Percentiles rank a stretch among this genome's conserved stretches.
Evolutionary conservation across 2,888 invertebrate genomes (phyloP).

Genomic region (Tiliacea aurago): DNA sequence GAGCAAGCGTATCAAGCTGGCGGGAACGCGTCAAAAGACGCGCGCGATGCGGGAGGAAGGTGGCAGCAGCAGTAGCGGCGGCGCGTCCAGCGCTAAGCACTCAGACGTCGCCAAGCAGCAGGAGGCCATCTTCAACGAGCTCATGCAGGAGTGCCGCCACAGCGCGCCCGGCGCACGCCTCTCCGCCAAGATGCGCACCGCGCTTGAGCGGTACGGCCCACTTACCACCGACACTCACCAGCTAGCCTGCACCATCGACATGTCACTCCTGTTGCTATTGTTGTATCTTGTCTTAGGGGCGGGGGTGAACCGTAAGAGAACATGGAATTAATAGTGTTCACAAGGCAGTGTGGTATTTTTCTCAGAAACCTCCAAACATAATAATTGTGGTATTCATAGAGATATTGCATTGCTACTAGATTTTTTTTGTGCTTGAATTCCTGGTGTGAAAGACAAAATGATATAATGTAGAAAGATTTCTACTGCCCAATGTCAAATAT

Average conservation of each 20-base stretch:
- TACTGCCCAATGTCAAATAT: background rate
- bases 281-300: no score
- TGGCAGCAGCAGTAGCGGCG: constrained; percentile 46
- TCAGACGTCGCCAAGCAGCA: constrained; percentile 65
- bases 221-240: background rate
- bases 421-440: background rate
- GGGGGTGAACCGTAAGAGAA: no score
- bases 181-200: constrained; percentile 80
- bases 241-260: background rate
- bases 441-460: background rate
- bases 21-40: constrained; percentile 16
- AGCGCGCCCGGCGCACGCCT: constrained; percentile 93
- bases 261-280: no score
- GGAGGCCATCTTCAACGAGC: constrained; percentile 89
- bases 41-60: constrained; percentile 67
- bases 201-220: constrained; percentile 80
- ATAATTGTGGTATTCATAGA: no score
- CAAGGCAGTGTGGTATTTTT: no score
- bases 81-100: constrained; percentile 46
- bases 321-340: no score
- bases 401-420: no score
- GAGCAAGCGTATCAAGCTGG: constrained; percentile 19
- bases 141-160: constrained; percentile 92
- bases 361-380: no score
- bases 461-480: background rate